Evolutionary conservation across 2,113 vertebrate species (phyloP).

Genomic region (Platichthys stellatus): DNA sequence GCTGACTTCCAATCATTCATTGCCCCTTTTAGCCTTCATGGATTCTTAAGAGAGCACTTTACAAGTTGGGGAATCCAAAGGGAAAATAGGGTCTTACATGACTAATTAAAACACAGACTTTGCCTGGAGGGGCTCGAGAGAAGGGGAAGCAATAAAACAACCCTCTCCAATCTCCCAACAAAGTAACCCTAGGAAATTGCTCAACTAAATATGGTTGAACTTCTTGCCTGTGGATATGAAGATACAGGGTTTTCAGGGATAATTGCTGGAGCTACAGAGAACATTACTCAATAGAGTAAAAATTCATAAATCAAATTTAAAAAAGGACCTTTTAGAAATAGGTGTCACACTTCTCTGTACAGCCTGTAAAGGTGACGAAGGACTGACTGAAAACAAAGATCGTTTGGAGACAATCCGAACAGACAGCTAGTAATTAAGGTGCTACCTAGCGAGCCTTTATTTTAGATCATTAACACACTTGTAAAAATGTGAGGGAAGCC

Average conservation of each 20-base stretch:
- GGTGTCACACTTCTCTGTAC: neutral
- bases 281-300: neutral
- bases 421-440: conserved; percentile 70
- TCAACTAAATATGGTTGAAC: conserved; percentile 53
- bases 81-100: conserved; percentile 65
- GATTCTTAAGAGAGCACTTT: conserved; percentile 66
- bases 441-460: conserved; percentile 68
- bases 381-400: conserved; percentile 57
- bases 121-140: conserved; percentile 53
- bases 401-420: conserved; percentile 58
- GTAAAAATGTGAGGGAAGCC: conserved; percentile 70
- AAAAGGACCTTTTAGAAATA: neutral
- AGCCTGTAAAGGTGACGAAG: conserved; percentile 39
- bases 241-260: conserved; percentile 27
- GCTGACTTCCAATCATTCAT: conserved; percentile 77
- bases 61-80: conserved; percentile 69
- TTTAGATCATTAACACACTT: conserved; percentile 73
- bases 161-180: conserved; percentile 62
- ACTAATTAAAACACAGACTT: conserved; percentile 75
- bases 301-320: neutral
- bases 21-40: conserved; percentile 75
- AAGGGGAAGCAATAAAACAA: conserved; percentile 70
- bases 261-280: conserved; percentile 14
- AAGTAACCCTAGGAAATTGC: conserved; percentile 66
- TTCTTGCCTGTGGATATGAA: conserved; percentile 39